phyloP scores from a whole-genome alignment of 1,140 invertebrate species.

The Penaeus japonicus region DNA sequence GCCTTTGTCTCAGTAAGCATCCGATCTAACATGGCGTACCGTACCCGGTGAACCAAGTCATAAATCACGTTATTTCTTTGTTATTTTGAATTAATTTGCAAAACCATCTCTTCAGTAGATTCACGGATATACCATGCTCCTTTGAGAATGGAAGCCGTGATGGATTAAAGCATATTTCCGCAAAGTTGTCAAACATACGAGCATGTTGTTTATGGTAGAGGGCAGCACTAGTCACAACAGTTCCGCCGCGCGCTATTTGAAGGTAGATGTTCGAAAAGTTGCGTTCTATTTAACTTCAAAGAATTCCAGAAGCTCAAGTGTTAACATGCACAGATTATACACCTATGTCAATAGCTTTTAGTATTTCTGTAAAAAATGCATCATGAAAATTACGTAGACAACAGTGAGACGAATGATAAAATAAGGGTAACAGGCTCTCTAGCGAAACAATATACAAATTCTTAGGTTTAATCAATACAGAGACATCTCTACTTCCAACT shows the following conservation, averaged over 20 bases:
- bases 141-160: not conserved
- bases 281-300: not conserved
- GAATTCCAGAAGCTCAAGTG: not conserved
- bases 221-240: slow-evolving; percentile 54
- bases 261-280: not conserved
- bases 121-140: not conserved
- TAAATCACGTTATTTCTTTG: slow-evolving; percentile 56
- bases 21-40: slow-evolving; percentile 57
- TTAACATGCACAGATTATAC: not conserved
- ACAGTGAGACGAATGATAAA: not conserved
- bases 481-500: not conserved
- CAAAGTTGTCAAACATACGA: slow-evolving; percentile 53
- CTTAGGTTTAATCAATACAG: slow-evolving; percentile 21
- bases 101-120: slow-evolving; percentile 22
- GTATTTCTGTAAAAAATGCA: not conserved
- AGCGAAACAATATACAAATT: not conserved
- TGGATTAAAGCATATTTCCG: slow-evolving; percentile 49
- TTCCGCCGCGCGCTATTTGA: slow-evolving; percentile 46
- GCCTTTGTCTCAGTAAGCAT: slow-evolving; percentile 45
- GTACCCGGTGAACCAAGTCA: slow-evolving; percentile 57
- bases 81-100: slow-evolving; percentile 29
- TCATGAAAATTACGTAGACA: not conserved
- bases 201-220: slow-evolving; percentile 59
- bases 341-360: not conserved
- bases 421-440: no score